Base-by-base conservation (phyloP, 2,888 invertebrate genomes). In the Creontiades dilutus region DNA sequence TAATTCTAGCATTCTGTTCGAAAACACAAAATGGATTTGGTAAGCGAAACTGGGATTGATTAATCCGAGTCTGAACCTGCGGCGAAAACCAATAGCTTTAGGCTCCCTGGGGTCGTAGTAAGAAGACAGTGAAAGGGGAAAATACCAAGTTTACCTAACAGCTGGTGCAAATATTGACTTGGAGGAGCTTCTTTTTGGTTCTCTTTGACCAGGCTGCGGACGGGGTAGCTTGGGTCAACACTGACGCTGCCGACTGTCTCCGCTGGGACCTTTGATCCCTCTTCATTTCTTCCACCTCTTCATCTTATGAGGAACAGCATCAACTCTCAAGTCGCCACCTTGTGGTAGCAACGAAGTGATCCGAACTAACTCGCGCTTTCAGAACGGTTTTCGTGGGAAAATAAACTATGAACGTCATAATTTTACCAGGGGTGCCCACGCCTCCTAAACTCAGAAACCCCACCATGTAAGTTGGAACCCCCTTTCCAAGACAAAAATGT, bases 131-230 rank as follows among this genome's bases (percentile, higher is more conserved):
- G 78, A 80, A 47, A 80, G 57, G 57, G 61, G 57, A 57, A 85
- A 85, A 85, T 37, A 28, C 28, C 28, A 61, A 55, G 85, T 85
- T 85, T 85, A 85, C 85, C 61, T 85, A 57, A 85, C 85, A 61
- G 85, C 85, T 61, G 57, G 48, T 14, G 27, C 85, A 85, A 85
- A 85, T 37, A 85, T 85, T 85, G 85, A 85, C 85, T 85, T 46
- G 14, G 82, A 52, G 82, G 52, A 52, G 27, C 85, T 85, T 82
- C 61, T 61, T 85, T 37, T 85, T 61, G 85, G 85, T 47, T 85
- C 85, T 85, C 85, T 85, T 55, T 85, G 85, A 85, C 57, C 85
- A 19, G 14, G 11, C 28, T 16, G 85, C 28, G 61, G 85, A 47
- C 61, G 61, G 57, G 57, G 57, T 85, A 16, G 61, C 23, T 37